Evolutionary conservation across 2,888 invertebrate genomes (phyloP), one percentile per base, ranked within the genome.

Genomic region (Drosophila incognita): DNA sequence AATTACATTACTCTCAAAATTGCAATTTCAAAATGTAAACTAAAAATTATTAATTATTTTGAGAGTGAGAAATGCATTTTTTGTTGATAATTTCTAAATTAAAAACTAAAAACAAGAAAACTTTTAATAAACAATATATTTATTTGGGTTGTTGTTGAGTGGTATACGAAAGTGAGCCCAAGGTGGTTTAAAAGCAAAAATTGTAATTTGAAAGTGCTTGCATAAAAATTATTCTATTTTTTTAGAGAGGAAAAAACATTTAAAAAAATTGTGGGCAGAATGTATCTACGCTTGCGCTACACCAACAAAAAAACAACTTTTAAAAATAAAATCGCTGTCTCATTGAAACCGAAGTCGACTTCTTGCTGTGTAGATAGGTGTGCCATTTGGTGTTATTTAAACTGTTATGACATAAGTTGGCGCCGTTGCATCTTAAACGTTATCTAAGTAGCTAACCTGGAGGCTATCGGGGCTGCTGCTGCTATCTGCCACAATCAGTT

Each of bases 401-500:
- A 89, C 74, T 78, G 82, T 87, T 84, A 85, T 74, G 88, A 74
- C 80, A 83, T 69, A 82, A 85, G 82, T 85, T 85, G 68, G 67
- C 49, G 59, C 46, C 75, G 69, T 74, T 87, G 77, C 67, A 67
- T 72, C 76, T 85, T 85, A 87, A 89, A 81, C 85, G 88, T 72
- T 85, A 85, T 85, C 85, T 79, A 87, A 84, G 87, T 87, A 89
- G 87, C 89, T 87, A 38, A 51, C 68, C 65, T 68, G 56, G 60
- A 80, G 77, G 68, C 56, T 21, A 48, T 13, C 40, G 54, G 52
- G 46, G 58, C 15, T 42, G 5, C 40, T 46, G 8, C 64, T 52
- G 29, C 53, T 60, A 66, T 67, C 72, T 38, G 62, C 40, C 38
- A 36, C 21, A n/a, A 27, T 38, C 82, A 82, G 75, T 82, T 81